Evolutionary conservation across 2,113 vertebrate species (phyloP).

Genomic region (Poecilia latipinna): DNA sequence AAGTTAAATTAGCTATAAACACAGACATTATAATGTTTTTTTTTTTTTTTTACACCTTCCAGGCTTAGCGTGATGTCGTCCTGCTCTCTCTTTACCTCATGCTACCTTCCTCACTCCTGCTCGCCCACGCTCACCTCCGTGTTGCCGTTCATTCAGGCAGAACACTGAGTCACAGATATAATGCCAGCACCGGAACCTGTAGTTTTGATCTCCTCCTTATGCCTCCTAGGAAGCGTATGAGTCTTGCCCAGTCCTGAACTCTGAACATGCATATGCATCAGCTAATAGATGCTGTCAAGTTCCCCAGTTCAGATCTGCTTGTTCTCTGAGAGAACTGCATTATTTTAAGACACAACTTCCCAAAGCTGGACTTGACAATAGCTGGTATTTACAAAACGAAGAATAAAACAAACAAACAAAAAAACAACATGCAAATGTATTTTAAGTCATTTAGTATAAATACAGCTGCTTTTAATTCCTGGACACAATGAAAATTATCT

Average conservation of each 20-base stretch:
- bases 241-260: not conserved
- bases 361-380: not conserved
- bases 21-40: constrained; percentile 3
- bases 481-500: too few relatives aligned
- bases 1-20: not conserved
- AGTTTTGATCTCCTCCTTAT: not conserved
- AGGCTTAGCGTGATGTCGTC: not conserved
- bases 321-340: not conserved
- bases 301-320: not conserved
- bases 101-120: constrained; percentile 15
- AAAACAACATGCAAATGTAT: not conserved
- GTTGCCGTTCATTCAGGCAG: constrained; percentile 20
- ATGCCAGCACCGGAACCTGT: not conserved
- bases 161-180: constrained; percentile 35
- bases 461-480: not conserved
- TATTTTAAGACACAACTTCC: too few relatives aligned
- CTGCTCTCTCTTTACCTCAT: constrained; percentile 1
- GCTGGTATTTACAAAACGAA: not conserved
- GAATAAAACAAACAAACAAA: too few relatives aligned
- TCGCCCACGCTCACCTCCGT: constrained; percentile 22
- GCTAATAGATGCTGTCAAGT: not conserved
- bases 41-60: constrained; percentile 6
- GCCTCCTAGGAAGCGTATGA: not conserved
- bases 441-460: not conserved
- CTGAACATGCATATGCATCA: not conserved